Conservation (phyloP, 2,113 vertebrate species). For the Azemiops feae region DNA sequence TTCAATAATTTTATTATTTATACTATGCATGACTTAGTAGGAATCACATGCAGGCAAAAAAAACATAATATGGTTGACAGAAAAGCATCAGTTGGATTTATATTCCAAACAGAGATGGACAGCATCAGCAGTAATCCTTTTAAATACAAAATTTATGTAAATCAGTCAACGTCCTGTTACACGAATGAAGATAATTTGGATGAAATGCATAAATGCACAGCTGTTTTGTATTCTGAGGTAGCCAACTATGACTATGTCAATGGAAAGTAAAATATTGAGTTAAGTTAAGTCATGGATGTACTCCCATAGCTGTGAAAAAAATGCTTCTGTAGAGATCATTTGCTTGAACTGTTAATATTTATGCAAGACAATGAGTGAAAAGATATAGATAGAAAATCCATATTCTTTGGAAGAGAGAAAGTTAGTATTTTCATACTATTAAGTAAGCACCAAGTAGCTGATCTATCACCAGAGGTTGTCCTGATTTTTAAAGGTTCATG, state of each 20-base stretch:
- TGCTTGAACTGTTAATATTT: slow-evolving; percentile 65
- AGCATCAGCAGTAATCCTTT: background rate
- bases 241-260: background rate
- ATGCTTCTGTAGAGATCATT: slow-evolving; percentile 39
- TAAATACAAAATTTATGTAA: background rate
- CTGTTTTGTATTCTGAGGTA: background rate
- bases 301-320: background rate
- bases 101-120: background rate
- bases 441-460: background rate
- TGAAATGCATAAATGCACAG: background rate
- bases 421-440: slow-evolving; percentile 49
- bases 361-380: slow-evolving; percentile 54
- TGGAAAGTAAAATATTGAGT: background rate
- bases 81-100: background rate
- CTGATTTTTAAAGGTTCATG: slow-evolving; percentile 39
- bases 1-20: background rate
- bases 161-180: background rate
- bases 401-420: slow-evolving; percentile 35
- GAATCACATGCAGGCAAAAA: background rate
- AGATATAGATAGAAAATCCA: slow-evolving; percentile 50
- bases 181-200: background rate
- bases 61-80: background rate
- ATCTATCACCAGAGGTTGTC: background rate
- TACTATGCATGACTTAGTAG: background rate
- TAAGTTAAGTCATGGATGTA: background rate